phyloP scores from a whole-genome alignment of 2,797 vertebrate species.

The Sebastes matsubarae region DNA sequence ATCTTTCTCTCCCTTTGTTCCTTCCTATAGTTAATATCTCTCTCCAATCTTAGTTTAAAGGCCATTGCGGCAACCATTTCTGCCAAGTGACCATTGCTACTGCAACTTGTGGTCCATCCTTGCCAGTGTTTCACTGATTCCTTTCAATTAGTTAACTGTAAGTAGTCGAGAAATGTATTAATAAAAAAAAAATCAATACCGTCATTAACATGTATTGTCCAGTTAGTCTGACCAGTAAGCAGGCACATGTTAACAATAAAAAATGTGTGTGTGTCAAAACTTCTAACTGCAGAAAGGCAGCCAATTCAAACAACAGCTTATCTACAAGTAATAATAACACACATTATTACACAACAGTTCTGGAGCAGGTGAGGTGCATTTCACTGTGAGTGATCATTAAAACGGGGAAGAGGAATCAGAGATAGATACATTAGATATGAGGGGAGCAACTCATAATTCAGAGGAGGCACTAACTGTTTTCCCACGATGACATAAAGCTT shows the following conservation, averaged over 20 bases:
- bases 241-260: not conserved
- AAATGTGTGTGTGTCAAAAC: not conserved
- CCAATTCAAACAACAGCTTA: not conserved
- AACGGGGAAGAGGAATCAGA: not conserved
- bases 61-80: not conserved
- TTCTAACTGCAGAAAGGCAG: not conserved
- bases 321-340: not conserved
- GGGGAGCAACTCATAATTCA: not conserved
- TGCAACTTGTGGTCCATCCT: not conserved
- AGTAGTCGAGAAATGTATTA: not conserved
- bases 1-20: not conserved
- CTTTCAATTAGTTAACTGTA: not conserved
- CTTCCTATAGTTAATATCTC: not conserved
- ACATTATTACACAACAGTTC: not conserved
- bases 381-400: not conserved
- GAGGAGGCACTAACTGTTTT: not conserved
- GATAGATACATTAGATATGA: not conserved
- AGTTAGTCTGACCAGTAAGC: not conserved
- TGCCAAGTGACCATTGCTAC: not conserved
- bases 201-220: not conserved
- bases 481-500: not conserved
- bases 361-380: not conserved
- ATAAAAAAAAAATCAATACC: not conserved
- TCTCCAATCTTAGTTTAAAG: not conserved
- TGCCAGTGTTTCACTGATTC: not conserved